A percentile compares a stretch with the other conserved stretches of the same genome.
These are phyloP conservation scores for Quadroppia sp. DNA, from an alignment of 2,888 invertebrate species.

Conservation along the genomic window DNA sequence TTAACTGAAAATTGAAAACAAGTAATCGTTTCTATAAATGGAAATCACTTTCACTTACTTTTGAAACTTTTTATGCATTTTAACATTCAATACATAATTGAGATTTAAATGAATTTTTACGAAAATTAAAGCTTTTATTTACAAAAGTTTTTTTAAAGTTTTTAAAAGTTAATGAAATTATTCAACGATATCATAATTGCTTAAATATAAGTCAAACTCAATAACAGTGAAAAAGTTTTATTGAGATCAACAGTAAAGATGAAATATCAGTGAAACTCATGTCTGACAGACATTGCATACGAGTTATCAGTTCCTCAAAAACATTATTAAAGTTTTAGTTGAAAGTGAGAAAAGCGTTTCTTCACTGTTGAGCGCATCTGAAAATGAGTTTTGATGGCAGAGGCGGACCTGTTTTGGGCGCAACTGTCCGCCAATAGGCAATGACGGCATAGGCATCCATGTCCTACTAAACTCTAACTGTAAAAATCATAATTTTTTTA, in stretches of 20 bases:
- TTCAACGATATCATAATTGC: not conserved
- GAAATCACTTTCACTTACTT: not conserved
- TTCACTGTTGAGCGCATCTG: not conserved
- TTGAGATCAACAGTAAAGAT: not conserved
- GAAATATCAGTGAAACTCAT: not conserved
- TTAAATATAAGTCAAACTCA: not conserved
- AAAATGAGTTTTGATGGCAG: constrained; percentile 1
- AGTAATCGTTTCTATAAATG: too few species aligned
- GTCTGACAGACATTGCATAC: not conserved
- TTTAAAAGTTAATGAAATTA: not conserved
- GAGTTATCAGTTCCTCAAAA: not conserved
- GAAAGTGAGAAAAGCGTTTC: constrained; percentile 15
- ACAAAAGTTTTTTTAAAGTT: not conserved
- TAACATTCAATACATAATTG: not conserved
- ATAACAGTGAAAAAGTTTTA: not conserved
- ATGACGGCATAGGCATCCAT: constrained; percentile 37
- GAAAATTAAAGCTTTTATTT: not conserved
- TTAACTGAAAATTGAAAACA: too few species aligned
- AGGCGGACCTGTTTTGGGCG: constrained; percentile 32
- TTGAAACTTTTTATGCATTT: not conserved
- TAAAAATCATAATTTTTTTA: constrained; percentile 20
- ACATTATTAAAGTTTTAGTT: not conserved
- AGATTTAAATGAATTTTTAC: not conserved
- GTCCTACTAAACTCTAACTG: constrained; percentile 38
- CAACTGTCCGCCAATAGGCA: constrained; percentile 25